Evolutionary conservation across 2,888 invertebrate species (phyloP), one percentile per base, ranked within the genome.

Genomic region (Drosophila rubida): DNA sequence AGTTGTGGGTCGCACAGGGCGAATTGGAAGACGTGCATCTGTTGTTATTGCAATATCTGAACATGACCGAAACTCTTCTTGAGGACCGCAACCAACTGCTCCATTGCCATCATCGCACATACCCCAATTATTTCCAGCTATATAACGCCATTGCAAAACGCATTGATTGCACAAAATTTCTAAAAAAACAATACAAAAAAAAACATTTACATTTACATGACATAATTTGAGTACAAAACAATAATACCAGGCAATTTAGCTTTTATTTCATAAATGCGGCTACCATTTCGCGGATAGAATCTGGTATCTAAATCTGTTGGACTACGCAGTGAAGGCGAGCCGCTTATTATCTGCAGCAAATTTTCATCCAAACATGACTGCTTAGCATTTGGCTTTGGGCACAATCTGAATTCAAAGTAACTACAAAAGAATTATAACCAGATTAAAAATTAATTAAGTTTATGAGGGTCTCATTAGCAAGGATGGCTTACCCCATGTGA

Each of bases 61-160:
- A 78, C 97, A 97, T 0, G 96, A 95, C 16, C 97, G 93, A 87
- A 97, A 97, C 88, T 97, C 96, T 90, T 97, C 97, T 89, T 97
- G 97, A 0, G 96, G 96, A 0, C 97, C 97, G 88, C 97, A 97
- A 0, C 97, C 97, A 0, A 97, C 95, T 0, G 95, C 95, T 30
- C 95, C 96, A 46, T 94, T 94, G 0, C 95, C 95, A 86, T 96
- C 94, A 0, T 93, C 93, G 85, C 96, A 96, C 11, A 93, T 93
- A 0, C 96, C 96, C 96, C 96, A 97, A 89, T 96, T 96, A 88
- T 96, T 96, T 2, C 95, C 97, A 44, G 97, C 97, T 58, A 96
- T 93, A 91, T 97, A 97, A 77, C 95, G 94, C 97, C 97, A 97
- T 89, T 97, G 97, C 62, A 97, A 92, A 3, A 97, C 94, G 89